phyloP scores from a whole-genome alignment of 2,888 invertebrate genomes.

The Apotomis betuletana region DNA sequence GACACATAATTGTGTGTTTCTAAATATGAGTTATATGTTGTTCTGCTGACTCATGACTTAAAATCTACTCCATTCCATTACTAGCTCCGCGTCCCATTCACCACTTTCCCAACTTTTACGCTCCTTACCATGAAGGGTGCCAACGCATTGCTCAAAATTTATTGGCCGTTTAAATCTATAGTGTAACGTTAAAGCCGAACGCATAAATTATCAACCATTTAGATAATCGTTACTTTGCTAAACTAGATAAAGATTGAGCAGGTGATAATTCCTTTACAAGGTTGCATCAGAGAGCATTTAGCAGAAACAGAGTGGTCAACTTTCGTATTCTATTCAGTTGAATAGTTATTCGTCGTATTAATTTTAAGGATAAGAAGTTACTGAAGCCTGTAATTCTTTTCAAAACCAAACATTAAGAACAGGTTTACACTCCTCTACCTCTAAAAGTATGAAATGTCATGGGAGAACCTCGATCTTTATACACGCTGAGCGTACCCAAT shows the following conservation, averaged over 20 bases:
- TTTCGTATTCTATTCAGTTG: too few species aligned
- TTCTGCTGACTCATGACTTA: neutral
- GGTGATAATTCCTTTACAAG: slow-evolving; percentile 25
- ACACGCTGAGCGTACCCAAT: too few species aligned
- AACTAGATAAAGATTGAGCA: slow-evolving; percentile 30
- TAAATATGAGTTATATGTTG: neutral
- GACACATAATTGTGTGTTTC: too few species aligned
- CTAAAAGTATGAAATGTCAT: too few species aligned
- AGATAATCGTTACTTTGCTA: slow-evolving; percentile 35
- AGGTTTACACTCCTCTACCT: too few species aligned
- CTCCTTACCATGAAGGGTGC: slow-evolving; percentile 38
- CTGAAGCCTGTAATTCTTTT: too few species aligned
- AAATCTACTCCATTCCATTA: neutral
- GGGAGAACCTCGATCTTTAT: too few species aligned
- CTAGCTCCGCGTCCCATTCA: slow-evolving; percentile 25
- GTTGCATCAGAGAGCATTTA: slow-evolving; percentile 3
- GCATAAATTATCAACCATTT: slow-evolving; percentile 35
- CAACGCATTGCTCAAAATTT: slow-evolving; percentile 33
- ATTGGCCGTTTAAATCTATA: slow-evolving; percentile 25
- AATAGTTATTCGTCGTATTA: too few species aligned
- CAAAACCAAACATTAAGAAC: too few species aligned
- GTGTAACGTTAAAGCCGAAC: slow-evolving; percentile 17
- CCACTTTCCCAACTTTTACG: slow-evolving; percentile 44
- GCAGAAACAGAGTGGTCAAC: neutral
- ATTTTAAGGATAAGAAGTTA: too few species aligned